Percentiles rank a stretch among this genome's conserved stretches.
These are phyloP conservation scores for Artibeus lituratus DNA, from an alignment of 2,797 vertebrate species.

Conservation along the genomic window DNA sequence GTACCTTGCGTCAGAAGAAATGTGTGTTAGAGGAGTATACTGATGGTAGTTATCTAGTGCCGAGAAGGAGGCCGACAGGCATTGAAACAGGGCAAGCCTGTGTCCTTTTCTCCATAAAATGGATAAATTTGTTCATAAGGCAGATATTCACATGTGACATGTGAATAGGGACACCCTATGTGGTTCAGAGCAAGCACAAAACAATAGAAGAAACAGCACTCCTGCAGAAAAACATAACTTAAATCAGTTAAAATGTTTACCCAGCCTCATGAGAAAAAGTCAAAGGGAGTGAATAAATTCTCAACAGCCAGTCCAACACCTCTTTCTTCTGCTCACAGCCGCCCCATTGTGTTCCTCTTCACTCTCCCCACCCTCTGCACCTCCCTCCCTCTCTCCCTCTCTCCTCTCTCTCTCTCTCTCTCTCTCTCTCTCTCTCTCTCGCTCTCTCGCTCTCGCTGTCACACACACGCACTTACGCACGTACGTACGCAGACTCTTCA, in stretches of 20 bases:
- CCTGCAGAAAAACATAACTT: not conserved
- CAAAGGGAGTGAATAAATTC: not conserved
- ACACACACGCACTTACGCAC: not conserved
- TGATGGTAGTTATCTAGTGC: not conserved
- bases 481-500: not conserved
- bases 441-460: not conserved
- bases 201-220: not conserved
- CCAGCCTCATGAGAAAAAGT: not conserved
- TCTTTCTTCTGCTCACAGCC: not conserved
- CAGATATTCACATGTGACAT: not conserved
- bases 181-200: not conserved
- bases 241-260: constrained; percentile 16
- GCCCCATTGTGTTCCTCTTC: not conserved
- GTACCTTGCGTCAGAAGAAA: not conserved
- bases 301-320: not conserved
- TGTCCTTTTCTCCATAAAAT: not conserved
- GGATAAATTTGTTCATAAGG: not conserved
- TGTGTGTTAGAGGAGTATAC: not conserved
- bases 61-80: not conserved
- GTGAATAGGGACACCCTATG: not conserved
- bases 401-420: not conserved
- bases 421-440: not conserved
- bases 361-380: too few species aligned
- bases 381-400: not conserved
- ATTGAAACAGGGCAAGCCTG: not conserved